These are phyloP conservation scores for Imbricaverruca yamaguchii DNA, from an alignment of 2,888 invertebrate genomes.

Conservation along the genomic window DNA sequence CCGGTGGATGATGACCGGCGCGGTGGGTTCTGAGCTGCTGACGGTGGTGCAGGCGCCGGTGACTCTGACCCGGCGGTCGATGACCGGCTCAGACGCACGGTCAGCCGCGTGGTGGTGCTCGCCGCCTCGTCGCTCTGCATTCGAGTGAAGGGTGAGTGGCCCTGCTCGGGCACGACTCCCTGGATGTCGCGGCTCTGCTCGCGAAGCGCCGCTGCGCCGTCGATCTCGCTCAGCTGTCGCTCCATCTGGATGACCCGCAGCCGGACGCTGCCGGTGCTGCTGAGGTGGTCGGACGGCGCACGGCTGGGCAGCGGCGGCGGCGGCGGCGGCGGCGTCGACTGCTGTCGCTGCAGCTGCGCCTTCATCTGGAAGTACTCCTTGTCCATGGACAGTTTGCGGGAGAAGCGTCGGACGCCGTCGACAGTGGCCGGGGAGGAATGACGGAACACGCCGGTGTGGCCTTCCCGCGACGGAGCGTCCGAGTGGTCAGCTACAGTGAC, in stretches of 20 bases:
- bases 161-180: no score
- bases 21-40: no score
- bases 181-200: no score
- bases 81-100: background rate
- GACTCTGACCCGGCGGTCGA: background rate
- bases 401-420: constrained; percentile 40
- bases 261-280: constrained; percentile 99
- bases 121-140: background rate
- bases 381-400: constrained; percentile 23
- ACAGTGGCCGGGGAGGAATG: no score
- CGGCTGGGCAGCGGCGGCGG: constrained; percentile 68
- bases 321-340: constrained; percentile 90
- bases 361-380: background rate
- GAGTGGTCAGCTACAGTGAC: no score
- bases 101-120: background rate
- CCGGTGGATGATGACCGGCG: no score
- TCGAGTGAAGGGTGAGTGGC: background rate
- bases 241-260: constrained; percentile 97
- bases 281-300: constrained; percentile 85
- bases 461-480: no score
- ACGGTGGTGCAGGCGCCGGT: no score
- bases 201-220: background rate
- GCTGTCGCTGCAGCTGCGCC: constrained; percentile 57
- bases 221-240: constrained; percentile 65
- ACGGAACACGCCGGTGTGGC: no score